Evolutionary conservation across 1,140 invertebrate species (phyloP).

Genomic region (Amyelois transitella): DNA sequence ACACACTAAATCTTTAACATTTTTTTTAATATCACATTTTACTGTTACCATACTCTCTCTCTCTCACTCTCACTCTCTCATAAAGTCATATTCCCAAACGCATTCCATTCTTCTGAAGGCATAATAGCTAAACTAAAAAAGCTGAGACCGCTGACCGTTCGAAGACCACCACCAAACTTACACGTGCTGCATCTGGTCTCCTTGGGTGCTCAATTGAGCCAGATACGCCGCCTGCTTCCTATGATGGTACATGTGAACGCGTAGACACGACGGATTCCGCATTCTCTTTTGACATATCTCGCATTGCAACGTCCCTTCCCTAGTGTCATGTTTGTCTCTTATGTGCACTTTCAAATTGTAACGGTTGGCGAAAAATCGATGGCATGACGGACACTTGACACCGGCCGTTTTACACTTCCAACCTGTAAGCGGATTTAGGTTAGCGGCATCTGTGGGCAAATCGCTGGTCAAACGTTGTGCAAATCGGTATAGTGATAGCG

Average conservation of each 20-base stretch:
- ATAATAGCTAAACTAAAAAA: too few relatives aligned
- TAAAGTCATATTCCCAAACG: too few relatives aligned
- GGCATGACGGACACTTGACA: conserved; percentile 76
- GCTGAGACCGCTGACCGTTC: too few relatives aligned
- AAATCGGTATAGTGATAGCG: too few relatives aligned
- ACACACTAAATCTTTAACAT: too few relatives aligned
- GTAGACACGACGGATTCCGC: conserved; percentile 75
- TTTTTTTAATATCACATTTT: too few relatives aligned
- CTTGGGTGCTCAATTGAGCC: conserved; percentile 49
- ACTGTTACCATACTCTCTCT: too few relatives aligned
- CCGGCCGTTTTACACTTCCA: conserved; percentile 71
- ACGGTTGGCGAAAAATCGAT: conserved; percentile 76
- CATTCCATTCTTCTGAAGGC: too few relatives aligned
- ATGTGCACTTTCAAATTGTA: conserved; percentile 79
- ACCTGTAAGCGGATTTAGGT: conserved; percentile 20
- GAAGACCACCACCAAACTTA: conserved; percentile 19
- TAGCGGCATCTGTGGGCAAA: background rate
- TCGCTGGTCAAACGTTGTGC: too few relatives aligned
- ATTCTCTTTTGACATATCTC: conserved; percentile 76
- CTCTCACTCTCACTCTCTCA: too few relatives aligned
- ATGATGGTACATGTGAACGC: conserved; percentile 77
- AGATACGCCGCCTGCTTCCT: conserved; percentile 73
- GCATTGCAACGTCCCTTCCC: conserved; percentile 73
- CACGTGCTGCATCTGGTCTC: conserved; percentile 48
- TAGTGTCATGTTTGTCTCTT: conserved; percentile 76